These are phyloP conservation scores for Xenentodon cancila DNA, from an alignment of 2,797 vertebrate genomes.

Conservation along the genomic window DNA sequence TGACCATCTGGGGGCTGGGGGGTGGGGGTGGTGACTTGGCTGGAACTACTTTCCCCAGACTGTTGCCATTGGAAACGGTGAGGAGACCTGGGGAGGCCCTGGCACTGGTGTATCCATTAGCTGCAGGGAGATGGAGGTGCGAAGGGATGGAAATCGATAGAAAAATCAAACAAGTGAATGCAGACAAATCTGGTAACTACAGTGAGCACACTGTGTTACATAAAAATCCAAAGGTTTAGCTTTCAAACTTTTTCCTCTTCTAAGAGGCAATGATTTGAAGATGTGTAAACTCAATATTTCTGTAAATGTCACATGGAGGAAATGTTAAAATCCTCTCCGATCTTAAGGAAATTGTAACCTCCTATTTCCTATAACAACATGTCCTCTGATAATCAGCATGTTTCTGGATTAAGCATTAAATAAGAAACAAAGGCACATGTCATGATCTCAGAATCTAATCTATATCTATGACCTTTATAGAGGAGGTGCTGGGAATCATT, in stretches of 20 bases:
- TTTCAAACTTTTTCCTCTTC: constrained; percentile 21
- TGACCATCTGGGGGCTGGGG: constrained; percentile 86
- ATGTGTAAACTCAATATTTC: constrained; percentile 7
- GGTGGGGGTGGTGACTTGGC: constrained; percentile 90
- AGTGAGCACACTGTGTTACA: constrained; percentile 18
- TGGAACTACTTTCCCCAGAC: constrained; percentile 92
- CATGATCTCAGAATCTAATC: no score
- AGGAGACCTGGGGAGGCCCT: constrained; percentile 96
- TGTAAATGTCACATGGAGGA: background rate
- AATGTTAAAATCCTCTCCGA: constrained; percentile 3
- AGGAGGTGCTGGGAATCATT: constrained; percentile 12
- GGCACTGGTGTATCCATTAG: constrained; percentile 95
- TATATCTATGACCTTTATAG: no score
- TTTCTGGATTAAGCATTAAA: no score
- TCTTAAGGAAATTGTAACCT: no score
- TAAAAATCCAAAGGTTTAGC: constrained; percentile 29
- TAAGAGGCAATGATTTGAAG: constrained; percentile 25
- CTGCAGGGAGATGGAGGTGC: constrained; percentile 75
- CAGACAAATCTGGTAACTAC: constrained; percentile 30
- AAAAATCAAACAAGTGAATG: constrained; percentile 69
- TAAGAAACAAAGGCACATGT: no score
- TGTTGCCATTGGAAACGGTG: constrained; percentile 94
- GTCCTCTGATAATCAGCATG: no score
- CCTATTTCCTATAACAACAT: no score
- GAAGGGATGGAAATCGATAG: constrained; percentile 62